Conservation (phyloP, 2,888 invertebrate genomes). For the Amaurobius ferox region DNA sequence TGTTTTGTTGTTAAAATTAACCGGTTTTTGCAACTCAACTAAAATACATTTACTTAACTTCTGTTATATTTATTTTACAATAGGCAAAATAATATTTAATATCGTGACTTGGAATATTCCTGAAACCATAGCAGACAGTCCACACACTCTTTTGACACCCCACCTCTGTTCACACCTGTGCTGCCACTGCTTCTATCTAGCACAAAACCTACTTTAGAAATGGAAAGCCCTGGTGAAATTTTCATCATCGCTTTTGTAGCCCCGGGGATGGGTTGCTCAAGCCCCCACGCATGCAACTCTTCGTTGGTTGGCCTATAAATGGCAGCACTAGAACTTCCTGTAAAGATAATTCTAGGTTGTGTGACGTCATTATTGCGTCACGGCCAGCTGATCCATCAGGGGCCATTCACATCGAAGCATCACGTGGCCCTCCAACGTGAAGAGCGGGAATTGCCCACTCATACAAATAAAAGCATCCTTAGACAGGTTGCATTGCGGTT, state of each 20-base stretch:
- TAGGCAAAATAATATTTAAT: no score
- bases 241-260: not conserved
- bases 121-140: no score
- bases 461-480: not conserved
- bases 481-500: not conserved
- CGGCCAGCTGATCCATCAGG: conserved; percentile 38
- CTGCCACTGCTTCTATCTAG: conserved; percentile 24
- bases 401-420: conserved; percentile 54
- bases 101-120: no score
- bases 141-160: not conserved
- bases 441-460: conserved; percentile 32
- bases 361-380: conserved; percentile 50
- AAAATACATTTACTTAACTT: no score
- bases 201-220: conserved; percentile 42
- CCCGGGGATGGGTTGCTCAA: conserved; percentile 35
- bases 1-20: no score
- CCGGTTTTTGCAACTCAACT: no score
- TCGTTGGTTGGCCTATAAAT: conserved; percentile 55
- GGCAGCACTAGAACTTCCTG: conserved; percentile 35
- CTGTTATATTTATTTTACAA: no score
- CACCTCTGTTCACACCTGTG: conserved; percentile 18
- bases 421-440: conserved; percentile 63
- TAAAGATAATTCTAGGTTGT: conserved; percentile 57
- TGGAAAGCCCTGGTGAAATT: conserved; percentile 33
- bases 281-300: conserved; percentile 12